Percentiles rank a stretch among this genome's conserved stretches.
Evolutionary conservation across 2,888 invertebrate genomes (phyloP).

Genomic region (Malacosoma neustria): DNA sequence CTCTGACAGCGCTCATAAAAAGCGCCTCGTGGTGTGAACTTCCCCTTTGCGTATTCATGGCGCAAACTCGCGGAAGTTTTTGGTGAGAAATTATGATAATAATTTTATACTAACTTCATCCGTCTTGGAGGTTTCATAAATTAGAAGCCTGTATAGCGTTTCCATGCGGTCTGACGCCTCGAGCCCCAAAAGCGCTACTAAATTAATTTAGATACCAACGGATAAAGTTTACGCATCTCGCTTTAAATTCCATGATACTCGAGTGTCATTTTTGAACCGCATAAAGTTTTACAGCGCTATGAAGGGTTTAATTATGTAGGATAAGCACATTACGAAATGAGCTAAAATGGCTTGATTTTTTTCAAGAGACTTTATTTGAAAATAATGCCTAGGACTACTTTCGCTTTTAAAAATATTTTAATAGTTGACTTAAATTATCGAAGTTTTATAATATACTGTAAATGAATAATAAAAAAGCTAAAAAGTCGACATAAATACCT

Average conservation of each 20-base stretch:
- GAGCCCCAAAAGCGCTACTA: constrained; percentile 16
- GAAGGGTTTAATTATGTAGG: not conserved
- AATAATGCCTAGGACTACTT: no score
- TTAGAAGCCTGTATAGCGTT: constrained; percentile 35
- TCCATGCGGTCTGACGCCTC: constrained; percentile 31
- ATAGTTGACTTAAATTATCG: no score
- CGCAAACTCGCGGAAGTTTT: constrained; percentile 64
- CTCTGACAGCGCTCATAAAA: constrained; percentile 62
- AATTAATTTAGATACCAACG: constrained; percentile 31
- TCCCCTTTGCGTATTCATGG: constrained; percentile 66
- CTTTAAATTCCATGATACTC: constrained; percentile 1
- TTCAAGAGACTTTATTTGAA: no score
- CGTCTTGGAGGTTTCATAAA: constrained; percentile 54
- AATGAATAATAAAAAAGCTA: no score
- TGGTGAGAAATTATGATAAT: constrained; percentile 70
- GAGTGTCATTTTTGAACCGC: not conserved
- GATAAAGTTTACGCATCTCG: constrained; percentile 4
- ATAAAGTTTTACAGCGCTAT: not conserved
- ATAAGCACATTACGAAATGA: not conserved
- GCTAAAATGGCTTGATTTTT: no score
- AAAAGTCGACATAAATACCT: no score
- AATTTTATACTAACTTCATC: constrained; percentile 65
- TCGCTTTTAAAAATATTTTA: no score
- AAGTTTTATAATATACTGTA: no score
- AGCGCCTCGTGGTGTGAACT: constrained; percentile 55